Evolutionary conservation across 2,888 invertebrate species (phyloP).

Genomic region (Rhopalosiphum nymphaeae): DNA sequence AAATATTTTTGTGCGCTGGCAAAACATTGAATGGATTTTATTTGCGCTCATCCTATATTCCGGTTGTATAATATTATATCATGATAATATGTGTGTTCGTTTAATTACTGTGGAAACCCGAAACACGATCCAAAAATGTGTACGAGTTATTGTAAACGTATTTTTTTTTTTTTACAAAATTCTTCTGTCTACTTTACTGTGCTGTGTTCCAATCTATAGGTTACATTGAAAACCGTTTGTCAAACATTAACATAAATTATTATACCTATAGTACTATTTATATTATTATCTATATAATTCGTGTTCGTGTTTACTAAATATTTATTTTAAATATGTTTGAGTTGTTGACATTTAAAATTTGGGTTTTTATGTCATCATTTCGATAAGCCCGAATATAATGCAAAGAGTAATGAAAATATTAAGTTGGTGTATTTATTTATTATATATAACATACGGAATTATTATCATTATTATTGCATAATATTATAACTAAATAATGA

Average conservation of each 20-base stretch:
- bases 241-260: not conserved
- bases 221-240: not conserved
- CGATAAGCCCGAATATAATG: not conserved
- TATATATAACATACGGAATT: no score
- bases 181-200: not conserved
- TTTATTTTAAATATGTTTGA: not conserved
- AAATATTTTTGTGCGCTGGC: conserved; percentile 26
- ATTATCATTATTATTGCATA: no score
- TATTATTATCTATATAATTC: not conserved
- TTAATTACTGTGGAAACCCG: not conserved
- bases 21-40: conserved; percentile 30
- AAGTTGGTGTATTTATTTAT: no score
- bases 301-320: not conserved
- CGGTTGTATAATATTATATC: conserved; percentile 6
- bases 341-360: not conserved
- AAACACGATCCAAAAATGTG: conserved; percentile 9
- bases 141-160: not conserved
- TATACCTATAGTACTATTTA: not conserved
- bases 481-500: not conserved
- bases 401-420: no score
- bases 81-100: not conserved
- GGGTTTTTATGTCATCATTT: not conserved
- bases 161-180: not conserved
- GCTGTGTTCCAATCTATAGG: not conserved
- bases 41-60: conserved; percentile 34